Conservation (phyloP, 2,113 vertebrate species). For the Eonycteris spelaea region DNA sequence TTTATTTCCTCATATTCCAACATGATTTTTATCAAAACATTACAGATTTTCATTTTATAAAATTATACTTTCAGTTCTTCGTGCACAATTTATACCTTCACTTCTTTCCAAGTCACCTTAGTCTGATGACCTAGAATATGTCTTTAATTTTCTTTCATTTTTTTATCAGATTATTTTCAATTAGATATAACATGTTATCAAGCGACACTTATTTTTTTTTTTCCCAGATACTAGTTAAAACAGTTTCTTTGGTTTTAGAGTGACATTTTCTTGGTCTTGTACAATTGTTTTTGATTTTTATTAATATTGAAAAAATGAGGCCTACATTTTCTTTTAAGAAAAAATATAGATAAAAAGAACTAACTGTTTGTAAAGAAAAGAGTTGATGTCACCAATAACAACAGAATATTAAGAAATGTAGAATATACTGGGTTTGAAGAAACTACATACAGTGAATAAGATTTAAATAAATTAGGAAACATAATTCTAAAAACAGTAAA, state of each 20-base stretch:
- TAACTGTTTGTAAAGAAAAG: not conserved
- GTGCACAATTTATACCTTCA: not conserved
- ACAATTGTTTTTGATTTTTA: slow-evolving; percentile 22
- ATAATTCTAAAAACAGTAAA: not conserved
- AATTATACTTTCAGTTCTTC: slow-evolving; percentile 20
- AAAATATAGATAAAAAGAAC: not conserved
- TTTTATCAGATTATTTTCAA: slow-evolving; percentile 60
- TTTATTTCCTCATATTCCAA: slow-evolving; percentile 30
- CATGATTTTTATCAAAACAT: slow-evolving; percentile 55
- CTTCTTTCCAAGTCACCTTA: not conserved
- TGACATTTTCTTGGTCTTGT: not conserved
- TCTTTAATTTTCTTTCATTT: slow-evolving; percentile 60
- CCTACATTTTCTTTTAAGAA: not conserved
- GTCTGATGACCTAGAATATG: slow-evolving; percentile 53
- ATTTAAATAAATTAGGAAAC: slow-evolving; percentile 15
- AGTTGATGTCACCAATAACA: not conserved
- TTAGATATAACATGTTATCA: slow-evolving; percentile 52
- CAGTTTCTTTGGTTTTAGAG: not conserved
- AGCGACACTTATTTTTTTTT: slow-evolving; percentile 13
- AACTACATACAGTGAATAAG: not conserved
- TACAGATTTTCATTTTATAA: slow-evolving; percentile 49
- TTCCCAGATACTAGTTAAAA: not conserved
- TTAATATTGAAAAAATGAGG: not conserved
- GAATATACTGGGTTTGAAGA: not conserved
- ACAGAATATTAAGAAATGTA: not conserved